Conservation (phyloP, 1,140 invertebrate species). For the Caenorhabditis inopinata region DNA sequence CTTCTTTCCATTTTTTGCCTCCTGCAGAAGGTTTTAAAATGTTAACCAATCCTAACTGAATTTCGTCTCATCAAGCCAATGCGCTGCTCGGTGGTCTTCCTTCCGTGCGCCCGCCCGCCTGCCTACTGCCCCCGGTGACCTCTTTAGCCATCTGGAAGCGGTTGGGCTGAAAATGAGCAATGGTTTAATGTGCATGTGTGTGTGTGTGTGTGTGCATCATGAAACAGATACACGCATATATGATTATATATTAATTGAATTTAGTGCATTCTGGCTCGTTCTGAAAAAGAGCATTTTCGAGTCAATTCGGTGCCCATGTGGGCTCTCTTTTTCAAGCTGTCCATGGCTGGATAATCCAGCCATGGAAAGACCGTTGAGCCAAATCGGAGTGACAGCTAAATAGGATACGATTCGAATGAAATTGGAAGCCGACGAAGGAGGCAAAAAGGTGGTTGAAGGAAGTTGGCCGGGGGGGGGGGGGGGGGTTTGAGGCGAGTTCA, state of each 20-base stretch:
- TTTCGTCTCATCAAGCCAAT: too few species aligned
- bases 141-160: slow-evolving; percentile 18
- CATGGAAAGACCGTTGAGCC: not conserved
- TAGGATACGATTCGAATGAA: not conserved
- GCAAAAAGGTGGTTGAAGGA: not conserved
- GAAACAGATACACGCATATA: not conserved
- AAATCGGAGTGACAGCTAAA: not conserved
- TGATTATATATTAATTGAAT: slow-evolving; percentile 6
- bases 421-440: not conserved
- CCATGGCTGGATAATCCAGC: not conserved
- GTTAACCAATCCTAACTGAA: too few species aligned
- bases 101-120: too few species aligned
- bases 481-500: not conserved
- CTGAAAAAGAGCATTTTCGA: too few species aligned
- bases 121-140: too few species aligned
- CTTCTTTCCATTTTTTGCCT: too few species aligned
- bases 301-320: not conserved
- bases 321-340: not conserved
- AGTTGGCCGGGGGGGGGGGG: too few species aligned
- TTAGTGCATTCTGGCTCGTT: not conserved
- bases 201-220: not conserved
- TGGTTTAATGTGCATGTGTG: not conserved
- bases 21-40: too few species aligned
- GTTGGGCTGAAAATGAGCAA: not conserved
- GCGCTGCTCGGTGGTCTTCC: too few species aligned